Conservation (phyloP, 2,888 invertebrate species). For the Lasioglossum figueresi region DNA sequence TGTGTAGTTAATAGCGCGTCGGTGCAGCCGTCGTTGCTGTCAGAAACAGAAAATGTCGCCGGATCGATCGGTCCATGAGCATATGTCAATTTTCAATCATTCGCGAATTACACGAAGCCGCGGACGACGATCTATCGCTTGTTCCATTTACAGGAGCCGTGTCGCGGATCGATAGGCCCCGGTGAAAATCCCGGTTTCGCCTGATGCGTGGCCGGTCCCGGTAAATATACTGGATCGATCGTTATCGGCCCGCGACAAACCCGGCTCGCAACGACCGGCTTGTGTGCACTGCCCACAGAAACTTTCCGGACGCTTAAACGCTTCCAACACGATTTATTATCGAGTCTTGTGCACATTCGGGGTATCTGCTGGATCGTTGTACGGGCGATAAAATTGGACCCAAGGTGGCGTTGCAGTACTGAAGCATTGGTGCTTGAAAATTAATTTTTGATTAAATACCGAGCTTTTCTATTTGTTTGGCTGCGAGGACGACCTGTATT, state of each 20-base stretch:
- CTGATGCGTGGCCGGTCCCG: not conserved
- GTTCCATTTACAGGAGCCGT: slow-evolving; percentile 38
- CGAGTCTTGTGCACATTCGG: not conserved
- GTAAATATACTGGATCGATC: not conserved
- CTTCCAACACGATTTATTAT: not conserved
- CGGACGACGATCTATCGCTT: not conserved
- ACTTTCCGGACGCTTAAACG: not conserved
- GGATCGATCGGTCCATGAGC: not conserved
- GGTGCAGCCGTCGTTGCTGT: not conserved
- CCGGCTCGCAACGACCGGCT: not conserved
- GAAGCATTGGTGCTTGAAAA: too few relatives aligned
- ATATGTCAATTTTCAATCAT: slow-evolving; percentile 26
- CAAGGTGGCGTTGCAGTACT: not conserved
- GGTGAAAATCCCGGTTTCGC: not conserved
- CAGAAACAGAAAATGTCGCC: slow-evolving; percentile 3
- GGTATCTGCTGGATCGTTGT: not conserved
- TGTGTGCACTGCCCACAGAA: not conserved
- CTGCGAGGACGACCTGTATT: not conserved
- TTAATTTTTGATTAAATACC: not conserved
- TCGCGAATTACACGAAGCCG: slow-evolving; percentile 7
- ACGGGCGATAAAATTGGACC: not conserved
- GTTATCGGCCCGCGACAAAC: not conserved
- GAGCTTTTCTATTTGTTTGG: not conserved
- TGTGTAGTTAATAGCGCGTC: not conserved
- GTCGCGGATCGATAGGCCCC: not conserved